Base-by-base conservation (phyloP, 2,888 invertebrate species). In the Acanthococcus lagerstroemiae region DNA sequence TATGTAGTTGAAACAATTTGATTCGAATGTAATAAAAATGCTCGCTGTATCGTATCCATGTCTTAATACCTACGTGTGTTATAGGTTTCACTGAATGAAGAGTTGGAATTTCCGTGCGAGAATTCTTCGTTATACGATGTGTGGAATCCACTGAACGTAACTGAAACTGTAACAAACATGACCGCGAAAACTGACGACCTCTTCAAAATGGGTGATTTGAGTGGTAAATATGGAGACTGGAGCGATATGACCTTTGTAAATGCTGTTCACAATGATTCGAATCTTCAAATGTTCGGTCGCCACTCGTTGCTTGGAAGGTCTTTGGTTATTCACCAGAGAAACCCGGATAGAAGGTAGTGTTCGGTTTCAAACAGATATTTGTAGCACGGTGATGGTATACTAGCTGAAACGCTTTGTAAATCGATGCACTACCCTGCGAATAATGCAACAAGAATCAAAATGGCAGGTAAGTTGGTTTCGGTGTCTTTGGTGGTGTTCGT, bases 51-150 rank as follows among this genome's bases (percentile, higher is more conserved):
- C 6, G 7, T 6, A 48, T 7, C 9, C 50, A 15, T 15, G 22
- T 52, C 7, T 52, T 15, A 52, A 52, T 52, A 22, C 5, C 15
- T 4, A 52, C 17, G 45, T 67, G 6, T 61, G 15, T 19, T 75
- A 76, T 2, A 92, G 90, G 85, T 86, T 0, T 86, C 92, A 0
- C 85, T 93, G 0, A 87, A 91, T 73, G 85, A 83, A 68, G 86
- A 89, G 71, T 76, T 92, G 69, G 87, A 88, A 72, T 93, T 93
- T 74, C 93, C 94, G 0, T 94, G 94, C 72, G 91, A 92, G 75
- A 84, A 80, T 54, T 85, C 88, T 0, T 84, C 90, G 0, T 77
- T 94, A 0, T 89, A 90, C 71, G 88, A 84, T n/a, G 86, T 87
- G 55, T 95, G 86, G 82, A 92, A 95, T 76, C 95, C 95, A 0